phyloP scores from a whole-genome alignment of 2,888 invertebrate species.

The Ganaspis brasiliensis region DNA sequence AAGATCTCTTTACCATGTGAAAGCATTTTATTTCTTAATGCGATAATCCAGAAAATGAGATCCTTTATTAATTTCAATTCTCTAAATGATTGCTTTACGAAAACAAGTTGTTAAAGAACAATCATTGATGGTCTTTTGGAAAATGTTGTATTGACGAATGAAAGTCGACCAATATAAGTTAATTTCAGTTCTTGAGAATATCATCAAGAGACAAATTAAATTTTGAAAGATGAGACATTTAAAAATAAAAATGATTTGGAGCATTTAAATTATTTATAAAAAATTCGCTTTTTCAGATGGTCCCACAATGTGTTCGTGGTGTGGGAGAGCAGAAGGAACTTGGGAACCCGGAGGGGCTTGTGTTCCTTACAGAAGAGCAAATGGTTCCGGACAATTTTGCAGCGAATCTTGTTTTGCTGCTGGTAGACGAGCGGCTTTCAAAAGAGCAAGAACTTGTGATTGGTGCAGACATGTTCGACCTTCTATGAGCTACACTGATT shows the following conservation, averaged over 20 bases:
- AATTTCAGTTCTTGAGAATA: no score
- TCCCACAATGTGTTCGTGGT: conserved; percentile 71
- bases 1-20: conserved; percentile 18
- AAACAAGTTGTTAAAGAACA: no score
- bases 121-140: no score
- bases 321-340: conserved; percentile 82
- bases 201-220: no score
- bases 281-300: conserved; percentile 61
- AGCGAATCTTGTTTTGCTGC: conserved; percentile 96
- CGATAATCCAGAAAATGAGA: conserved; percentile 6
- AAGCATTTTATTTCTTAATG: background rate
- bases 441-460: conserved; percentile 95
- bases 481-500: conserved; percentile 95
- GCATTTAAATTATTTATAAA: background rate
- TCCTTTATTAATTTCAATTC: background rate
- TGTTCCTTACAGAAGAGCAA: conserved; percentile 74
- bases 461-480: conserved; percentile 96
- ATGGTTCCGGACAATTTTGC: conserved; percentile 85
- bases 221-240: no score
- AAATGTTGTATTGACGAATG: no score
- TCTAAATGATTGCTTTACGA: no score
- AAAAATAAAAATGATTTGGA: no score
- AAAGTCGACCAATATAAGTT: no score
- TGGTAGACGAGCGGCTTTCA: conserved; percentile 93
- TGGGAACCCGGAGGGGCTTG: conserved; percentile 81